Evolutionary conservation across 1,140 invertebrate species (phyloP), one percentile per base, ranked within the genome.

Genomic region (Stegodyphus mimosarum): DNA sequence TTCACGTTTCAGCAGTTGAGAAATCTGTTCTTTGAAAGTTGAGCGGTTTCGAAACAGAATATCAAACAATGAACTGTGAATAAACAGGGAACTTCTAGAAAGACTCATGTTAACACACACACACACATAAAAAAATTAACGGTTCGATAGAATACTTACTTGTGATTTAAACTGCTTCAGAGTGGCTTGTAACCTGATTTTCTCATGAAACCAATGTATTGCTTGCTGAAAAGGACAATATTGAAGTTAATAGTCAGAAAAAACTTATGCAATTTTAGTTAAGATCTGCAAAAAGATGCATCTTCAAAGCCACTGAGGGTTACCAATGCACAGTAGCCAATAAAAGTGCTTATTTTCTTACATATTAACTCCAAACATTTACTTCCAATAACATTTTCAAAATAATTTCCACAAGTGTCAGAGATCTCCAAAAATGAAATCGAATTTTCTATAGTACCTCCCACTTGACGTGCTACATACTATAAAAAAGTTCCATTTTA

Each of bases 171-270:
- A 83, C 13, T 74, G 70, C 7, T 48, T 74, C 15, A 83, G 50
- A 10, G 51, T 66, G 7, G 70, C 71, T 83, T 83, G 70, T 11
- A 83, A 17, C 17, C 52, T 73, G 17, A 52, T 67, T 83, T 83
- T 83, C n/a, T 83, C 80, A 52, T 74, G 60, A 66, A 83, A 60
- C 80, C 70, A 83, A 52, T 52, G 51, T 5, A 74, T n/a, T 10
- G 55, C 49, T 18, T 67, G 49, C 80, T 83, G 71, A 33, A 74
- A 66, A 6, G 52, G 66, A 52, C 52, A 66, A 11, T 11, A 11
- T 60, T 60, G 1, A 11, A 60, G 55, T 15, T 11, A 60, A 11
- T 60, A 9, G 15, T 60, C 55, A 60, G 55, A 9, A 60, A 60
- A 60, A 9, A 2, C 55, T 11, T 5, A 2, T 60, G 9, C 15